Evolutionary conservation across 2,113 vertebrate genomes (phyloP).

Genomic region (Ploceus nigricollis): DNA sequence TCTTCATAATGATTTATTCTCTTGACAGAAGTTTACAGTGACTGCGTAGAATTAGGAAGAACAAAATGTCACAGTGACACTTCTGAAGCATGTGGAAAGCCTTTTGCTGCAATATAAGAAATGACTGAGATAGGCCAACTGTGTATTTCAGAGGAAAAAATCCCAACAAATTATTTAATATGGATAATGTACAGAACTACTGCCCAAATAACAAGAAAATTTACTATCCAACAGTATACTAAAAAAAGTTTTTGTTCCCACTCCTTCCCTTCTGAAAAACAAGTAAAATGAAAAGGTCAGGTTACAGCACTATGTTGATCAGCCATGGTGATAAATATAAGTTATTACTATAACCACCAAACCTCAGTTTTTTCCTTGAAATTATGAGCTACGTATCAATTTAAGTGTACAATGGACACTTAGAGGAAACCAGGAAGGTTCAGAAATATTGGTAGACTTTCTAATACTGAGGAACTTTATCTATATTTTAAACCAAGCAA

Average conservation of each 20-base stretch:
- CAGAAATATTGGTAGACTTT: background rate
- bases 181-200: background rate
- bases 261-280: background rate
- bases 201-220: background rate
- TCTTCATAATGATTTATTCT: background rate
- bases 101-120: background rate
- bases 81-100: background rate
- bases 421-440: background rate
- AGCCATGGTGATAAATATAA: background rate
- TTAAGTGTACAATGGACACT: background rate
- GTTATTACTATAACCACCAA: background rate
- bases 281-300: background rate
- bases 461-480: background rate
- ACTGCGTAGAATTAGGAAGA: background rate
- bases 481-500: background rate
- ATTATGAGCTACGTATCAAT: background rate
- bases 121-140: background rate
- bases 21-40: background rate
- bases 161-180: background rate
- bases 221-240: background rate
- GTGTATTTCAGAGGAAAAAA: background rate
- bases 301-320: background rate
- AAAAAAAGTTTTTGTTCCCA: background rate
- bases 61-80: background rate
- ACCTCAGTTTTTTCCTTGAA: background rate